Conservation (phyloP, 2,888 invertebrate genomes). For the Neria commutata region DNA sequence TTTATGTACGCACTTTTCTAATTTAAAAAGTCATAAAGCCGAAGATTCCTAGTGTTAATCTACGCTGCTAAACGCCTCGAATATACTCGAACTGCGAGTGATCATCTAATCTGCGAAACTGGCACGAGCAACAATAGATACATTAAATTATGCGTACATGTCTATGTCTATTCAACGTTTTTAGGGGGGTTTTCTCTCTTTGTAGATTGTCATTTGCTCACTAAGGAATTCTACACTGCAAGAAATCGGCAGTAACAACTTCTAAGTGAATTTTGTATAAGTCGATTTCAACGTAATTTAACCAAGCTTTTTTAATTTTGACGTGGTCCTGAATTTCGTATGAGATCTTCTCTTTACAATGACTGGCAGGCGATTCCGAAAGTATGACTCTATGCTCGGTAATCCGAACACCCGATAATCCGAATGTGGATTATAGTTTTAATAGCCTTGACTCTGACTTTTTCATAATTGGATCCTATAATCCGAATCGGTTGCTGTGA, state of each 20-base stretch:
- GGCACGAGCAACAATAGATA: background rate
- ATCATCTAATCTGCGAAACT: background rate
- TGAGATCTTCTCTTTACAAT: conserved; percentile 2
- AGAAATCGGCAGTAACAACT: background rate
- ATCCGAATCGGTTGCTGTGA: no score
- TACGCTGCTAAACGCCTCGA: background rate
- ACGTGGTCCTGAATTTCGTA: background rate
- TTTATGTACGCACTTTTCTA: conserved; percentile 10
- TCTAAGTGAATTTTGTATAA: background rate
- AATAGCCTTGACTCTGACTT: no score
- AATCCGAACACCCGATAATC: no score
- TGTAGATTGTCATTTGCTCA: background rate
- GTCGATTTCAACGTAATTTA: background rate
- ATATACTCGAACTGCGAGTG: background rate
- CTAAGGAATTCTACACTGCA: background rate
- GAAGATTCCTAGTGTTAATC: background rate
- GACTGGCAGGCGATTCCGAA: no score
- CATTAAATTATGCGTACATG: background rate
- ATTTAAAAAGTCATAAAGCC: no score
- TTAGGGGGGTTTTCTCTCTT: no score
- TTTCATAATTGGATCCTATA: no score
- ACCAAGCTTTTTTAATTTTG: background rate
- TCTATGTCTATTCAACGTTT: background rate
- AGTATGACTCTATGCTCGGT: no score
- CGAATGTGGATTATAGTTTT: no score